Conservation (phyloP, 2,888 invertebrate genomes). For the Emesis furor region DNA sequence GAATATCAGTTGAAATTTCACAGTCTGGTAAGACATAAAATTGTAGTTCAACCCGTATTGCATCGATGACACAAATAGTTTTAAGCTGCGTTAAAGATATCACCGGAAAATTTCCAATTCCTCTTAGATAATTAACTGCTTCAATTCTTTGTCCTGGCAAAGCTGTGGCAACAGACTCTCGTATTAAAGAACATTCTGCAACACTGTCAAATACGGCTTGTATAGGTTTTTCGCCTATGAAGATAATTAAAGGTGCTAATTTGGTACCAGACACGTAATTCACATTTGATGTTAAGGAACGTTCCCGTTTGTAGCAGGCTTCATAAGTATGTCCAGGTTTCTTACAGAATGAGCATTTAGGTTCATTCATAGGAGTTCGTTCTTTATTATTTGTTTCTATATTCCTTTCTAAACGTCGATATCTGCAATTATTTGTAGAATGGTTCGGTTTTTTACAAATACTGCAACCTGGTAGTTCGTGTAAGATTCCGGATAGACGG, state of each 20-base stretch:
- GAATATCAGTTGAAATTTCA: too few species aligned
- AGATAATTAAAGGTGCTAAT: conserved; percentile 44
- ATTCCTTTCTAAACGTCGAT: too few species aligned
- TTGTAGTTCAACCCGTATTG: conserved; percentile 31
- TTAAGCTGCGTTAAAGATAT: conserved; percentile 31
- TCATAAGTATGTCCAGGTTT: conserved; percentile 72
- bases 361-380: not conserved
- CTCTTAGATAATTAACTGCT: conserved; percentile 46
- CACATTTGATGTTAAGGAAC: conserved; percentile 61
- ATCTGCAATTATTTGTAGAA: too few species aligned
- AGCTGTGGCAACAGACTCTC: conserved; percentile 68
- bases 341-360: conserved; percentile 60
- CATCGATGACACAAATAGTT: conserved; percentile 40
- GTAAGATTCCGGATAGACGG: conserved; percentile 28
- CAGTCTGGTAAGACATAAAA: conserved; percentile 13
- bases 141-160: conserved; percentile 68
- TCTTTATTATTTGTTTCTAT: too few species aligned
- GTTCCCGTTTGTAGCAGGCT: conserved; percentile 70
- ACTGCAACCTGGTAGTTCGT: not conserved
- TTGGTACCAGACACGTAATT: conserved; percentile 22
- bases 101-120: conserved; percentile 41
- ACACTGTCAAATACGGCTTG: conserved; percentile 75
- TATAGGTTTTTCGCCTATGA: conserved; percentile 44
- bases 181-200: conserved; percentile 75
- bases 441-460: too few species aligned